A percentile compares a stretch with the other conserved stretches of the same genome.
These are phyloP conservation scores for Diphyllodes magnificus DNA, from an alignment of 2,113 vertebrate species.

Conservation along the genomic window DNA sequence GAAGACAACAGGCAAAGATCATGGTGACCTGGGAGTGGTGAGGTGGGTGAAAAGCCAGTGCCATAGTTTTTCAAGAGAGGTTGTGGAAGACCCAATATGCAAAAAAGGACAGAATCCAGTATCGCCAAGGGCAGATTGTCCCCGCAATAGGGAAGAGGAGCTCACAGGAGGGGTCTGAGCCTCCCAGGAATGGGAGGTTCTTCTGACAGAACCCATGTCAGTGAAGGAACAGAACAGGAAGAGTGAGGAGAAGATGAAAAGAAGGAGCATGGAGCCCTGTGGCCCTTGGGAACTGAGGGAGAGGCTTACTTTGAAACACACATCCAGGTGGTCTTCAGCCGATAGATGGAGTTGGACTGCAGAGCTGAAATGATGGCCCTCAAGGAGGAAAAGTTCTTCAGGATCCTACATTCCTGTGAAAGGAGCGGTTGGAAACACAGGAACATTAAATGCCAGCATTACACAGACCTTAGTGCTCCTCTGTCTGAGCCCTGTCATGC, in stretches of 20 bases:
- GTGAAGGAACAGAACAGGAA: not conserved
- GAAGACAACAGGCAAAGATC: not conserved
- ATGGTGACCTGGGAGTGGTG: not conserved
- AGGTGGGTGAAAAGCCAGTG: not conserved
- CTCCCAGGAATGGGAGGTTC: not conserved
- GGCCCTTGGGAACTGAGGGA: not conserved
- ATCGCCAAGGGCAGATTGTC: not conserved
- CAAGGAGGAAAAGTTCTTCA: slow-evolving; percentile 95
- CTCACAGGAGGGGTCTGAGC: not conserved
- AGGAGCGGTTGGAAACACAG: slow-evolving; percentile 50
- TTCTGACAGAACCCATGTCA: not conserved
- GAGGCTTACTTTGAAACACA: slow-evolving; percentile 86
- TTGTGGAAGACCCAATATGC: not conserved
- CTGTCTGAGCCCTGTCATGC: slow-evolving; percentile 46
- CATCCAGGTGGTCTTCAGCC: slow-evolving; percentile 88
- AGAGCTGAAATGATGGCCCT: slow-evolving; percentile 90
- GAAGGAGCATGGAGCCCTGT: not conserved
- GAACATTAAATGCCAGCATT: slow-evolving; percentile 56
- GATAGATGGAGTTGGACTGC: slow-evolving; percentile 92
- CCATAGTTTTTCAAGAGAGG: not conserved
- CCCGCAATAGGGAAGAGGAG: not conserved
- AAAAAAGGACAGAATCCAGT: not conserved
- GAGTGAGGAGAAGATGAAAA: not conserved
- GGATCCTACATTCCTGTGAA: slow-evolving; percentile 89
- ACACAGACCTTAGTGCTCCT: slow-evolving; percentile 3